Percentiles rank a stretch among this genome's conserved stretches.
Evolutionary conservation across 2,888 invertebrate genomes (phyloP).

Genomic region (Polyommatus iphigenia): DNA sequence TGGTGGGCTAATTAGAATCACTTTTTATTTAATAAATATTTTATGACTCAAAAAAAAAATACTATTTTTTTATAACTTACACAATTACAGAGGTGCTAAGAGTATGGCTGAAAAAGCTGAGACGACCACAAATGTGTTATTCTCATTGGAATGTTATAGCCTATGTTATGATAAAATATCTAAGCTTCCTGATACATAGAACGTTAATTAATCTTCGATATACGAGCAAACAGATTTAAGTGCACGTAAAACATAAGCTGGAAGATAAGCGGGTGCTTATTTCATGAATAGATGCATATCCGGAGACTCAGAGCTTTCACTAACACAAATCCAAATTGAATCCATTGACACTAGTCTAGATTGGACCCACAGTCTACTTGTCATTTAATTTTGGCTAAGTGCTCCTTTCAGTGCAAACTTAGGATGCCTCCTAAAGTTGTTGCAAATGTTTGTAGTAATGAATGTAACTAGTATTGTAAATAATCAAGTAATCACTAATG

Average conservation of each 20-base stretch:
- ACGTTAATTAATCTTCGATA: conserved; percentile 2
- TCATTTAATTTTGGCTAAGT: conserved; percentile 45
- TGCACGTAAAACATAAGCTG: conserved; percentile 28
- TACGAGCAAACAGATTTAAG: conserved; percentile 5
- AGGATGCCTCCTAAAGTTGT: background rate
- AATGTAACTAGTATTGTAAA: too few relatives aligned
- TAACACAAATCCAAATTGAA: conserved; percentile 67
- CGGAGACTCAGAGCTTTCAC: conserved; percentile 39
- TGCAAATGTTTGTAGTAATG: background rate
- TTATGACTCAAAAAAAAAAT: too few relatives aligned
- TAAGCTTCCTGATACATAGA: background rate
- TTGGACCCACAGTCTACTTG: conserved; percentile 44
- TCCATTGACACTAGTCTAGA: conserved; percentile 70
- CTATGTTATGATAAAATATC: background rate
- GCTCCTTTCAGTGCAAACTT: conserved; percentile 36
- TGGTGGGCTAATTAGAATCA: too few relatives aligned
- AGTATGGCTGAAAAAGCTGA: too few relatives aligned
- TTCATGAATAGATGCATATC: conserved; percentile 45
- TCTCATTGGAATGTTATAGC: too few relatives aligned
- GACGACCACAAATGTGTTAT: too few relatives aligned
- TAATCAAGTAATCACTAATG: too few relatives aligned
- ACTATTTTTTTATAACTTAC: too few relatives aligned
- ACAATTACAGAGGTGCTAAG: background rate
- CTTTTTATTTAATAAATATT: too few relatives aligned
- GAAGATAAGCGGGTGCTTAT: conserved; percentile 35